These are phyloP conservation scores for Spialia ferax DNA, from an alignment of 2,888 invertebrate genomes.

Conservation along the genomic window DNA sequence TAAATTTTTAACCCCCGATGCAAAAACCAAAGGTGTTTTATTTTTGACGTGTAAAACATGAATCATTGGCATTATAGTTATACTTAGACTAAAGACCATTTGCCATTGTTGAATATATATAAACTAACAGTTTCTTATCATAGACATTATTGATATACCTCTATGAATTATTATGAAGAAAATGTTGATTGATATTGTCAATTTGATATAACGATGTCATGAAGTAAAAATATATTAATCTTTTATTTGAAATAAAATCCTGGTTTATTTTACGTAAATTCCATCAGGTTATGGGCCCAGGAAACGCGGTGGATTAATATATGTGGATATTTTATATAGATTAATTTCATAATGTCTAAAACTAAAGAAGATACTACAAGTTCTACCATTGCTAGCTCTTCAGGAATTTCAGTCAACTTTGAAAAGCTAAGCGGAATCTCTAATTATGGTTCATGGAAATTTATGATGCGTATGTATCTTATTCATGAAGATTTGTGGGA, in stretches of 20 bases:
- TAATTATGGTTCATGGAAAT: constrained; percentile 34
- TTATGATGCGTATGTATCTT: constrained; percentile 34
- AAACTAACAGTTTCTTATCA: no score
- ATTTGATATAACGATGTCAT: not conserved
- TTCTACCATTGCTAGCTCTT: not conserved
- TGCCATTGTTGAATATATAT: no score
- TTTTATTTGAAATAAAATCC: not conserved
- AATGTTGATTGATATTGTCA: no score
- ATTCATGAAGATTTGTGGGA: constrained; percentile 49
- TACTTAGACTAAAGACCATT: no score
- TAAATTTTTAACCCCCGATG: no score
- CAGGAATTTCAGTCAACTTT: constrained; percentile 27
- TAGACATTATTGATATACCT: no score
- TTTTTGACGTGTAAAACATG: no score
- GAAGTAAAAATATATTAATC: not conserved
- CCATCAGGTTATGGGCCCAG: constrained; percentile 4
- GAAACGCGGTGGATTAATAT: not conserved
- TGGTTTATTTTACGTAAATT: not conserved
- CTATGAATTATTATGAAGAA: no score
- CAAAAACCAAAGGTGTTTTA: no score
- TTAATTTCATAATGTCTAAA: not conserved
- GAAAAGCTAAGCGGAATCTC: constrained; percentile 35
- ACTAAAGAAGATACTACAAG: not conserved
- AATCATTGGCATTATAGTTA: no score
- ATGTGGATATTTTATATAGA: not conserved